These are phyloP conservation scores for Aphidoletes aphidimyza DNA, from an alignment of 2,888 invertebrate species.

Conservation along the genomic window DNA sequence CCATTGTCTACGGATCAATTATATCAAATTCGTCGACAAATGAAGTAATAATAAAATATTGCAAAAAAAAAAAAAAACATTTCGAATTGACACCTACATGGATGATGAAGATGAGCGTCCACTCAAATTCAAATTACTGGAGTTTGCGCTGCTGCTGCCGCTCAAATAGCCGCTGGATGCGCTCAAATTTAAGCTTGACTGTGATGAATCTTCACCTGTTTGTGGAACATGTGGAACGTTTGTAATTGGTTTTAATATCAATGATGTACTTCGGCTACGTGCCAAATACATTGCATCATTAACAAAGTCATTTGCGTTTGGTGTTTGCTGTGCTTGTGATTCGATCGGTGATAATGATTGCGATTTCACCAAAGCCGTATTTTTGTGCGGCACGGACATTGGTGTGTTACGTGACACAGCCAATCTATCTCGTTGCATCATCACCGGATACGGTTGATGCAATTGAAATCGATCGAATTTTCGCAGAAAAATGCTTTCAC, in stretches of 20 bases:
- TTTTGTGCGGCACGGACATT: neutral
- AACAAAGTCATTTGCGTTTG: slow-evolving; percentile 29
- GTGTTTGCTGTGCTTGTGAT: slow-evolving; percentile 27
- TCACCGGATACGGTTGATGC: slow-evolving; percentile 9
- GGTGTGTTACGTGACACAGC: neutral
- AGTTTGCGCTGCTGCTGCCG: slow-evolving; percentile 59
- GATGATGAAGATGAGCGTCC: slow-evolving; percentile 44
- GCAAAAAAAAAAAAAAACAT: neutral
- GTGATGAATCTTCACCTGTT: slow-evolving; percentile 60
- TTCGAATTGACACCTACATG: neutral
- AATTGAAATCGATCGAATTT: neutral
- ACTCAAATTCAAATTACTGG: slow-evolving; percentile 55
- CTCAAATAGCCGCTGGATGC: slow-evolving; percentile 61
- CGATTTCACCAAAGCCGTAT: neutral
- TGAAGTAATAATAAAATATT: neutral
- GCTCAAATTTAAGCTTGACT: slow-evolving; percentile 61
- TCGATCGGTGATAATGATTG: slow-evolving; percentile 25
- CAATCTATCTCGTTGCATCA: neutral
- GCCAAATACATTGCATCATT: slow-evolving; percentile 58
- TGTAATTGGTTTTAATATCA: slow-evolving; percentile 63
- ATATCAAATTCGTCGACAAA: neutral
- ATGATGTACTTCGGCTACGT: slow-evolving; percentile 56
- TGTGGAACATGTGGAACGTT: slow-evolving; percentile 59
- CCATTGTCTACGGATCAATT: neutral
- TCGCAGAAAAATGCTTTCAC: neutral